Evolutionary conservation across 2,888 invertebrate genomes (phyloP), one percentile per base, ranked within the genome.

Genomic region (Alloplasta piceator): DNA sequence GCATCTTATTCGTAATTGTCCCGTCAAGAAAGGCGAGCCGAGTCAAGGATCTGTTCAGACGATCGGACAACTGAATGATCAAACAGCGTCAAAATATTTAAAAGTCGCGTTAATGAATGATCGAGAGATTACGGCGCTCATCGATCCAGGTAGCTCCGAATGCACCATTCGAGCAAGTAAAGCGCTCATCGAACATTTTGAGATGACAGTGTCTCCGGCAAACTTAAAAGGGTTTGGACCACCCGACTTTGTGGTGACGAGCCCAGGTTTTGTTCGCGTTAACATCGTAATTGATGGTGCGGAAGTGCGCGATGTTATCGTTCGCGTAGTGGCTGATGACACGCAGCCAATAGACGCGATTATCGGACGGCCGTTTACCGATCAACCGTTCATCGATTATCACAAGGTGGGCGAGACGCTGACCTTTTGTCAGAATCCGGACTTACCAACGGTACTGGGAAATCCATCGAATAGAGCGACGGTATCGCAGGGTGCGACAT

Each of bases 351-450:
- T 70, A 0, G 76, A 70, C 6, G 38, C 38, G 4, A 26, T 76
- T 0, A 52, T 76, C 4, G 76, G 70, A 12, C 76, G 76, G 6
- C 6, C 76, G 0, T 76, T 63, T 43, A 70, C 70, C 12, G 70
- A 76, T 6, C 63, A 61, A 0, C 39, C 64, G 4, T 7, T n/a
- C 0, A 66, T 75, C 0, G 16, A 75, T 2, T 75, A 61, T 9
- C 12, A 52, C 0, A 75, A 67, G 9, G 16, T 55, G 1, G 74
- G 74, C n/a, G n/a, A n/a, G n/a, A n/a, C n/a, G n/a, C n/a, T n/a
- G n/a, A n/a, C n/a, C n/a, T n/a, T n/a, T n/a, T n/a, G n/a, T n/a
- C n/a, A n/a, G n/a, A n/a, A n/a, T n/a, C n/a, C n/a, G n/a, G n/a
- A n/a, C n/a, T n/a, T n/a, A n/a, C n/a, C n/a, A n/a, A n/a, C n/a